Conservation (phyloP, 2,113 vertebrate species). For the Lichenostomus cassidix region DNA sequence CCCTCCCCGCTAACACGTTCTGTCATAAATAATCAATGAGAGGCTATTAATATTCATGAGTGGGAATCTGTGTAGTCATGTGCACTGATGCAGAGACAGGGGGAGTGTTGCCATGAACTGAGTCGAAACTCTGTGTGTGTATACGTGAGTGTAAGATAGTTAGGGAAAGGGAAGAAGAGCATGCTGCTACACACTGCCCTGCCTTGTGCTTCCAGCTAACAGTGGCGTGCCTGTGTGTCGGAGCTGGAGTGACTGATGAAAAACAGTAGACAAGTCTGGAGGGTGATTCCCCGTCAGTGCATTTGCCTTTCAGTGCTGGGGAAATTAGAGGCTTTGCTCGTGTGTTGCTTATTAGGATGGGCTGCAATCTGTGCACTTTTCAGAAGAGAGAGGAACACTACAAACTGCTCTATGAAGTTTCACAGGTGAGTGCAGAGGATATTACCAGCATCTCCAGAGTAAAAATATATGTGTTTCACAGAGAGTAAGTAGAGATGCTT, state of each 20-base stretch:
- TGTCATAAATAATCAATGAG: slow-evolving; percentile 91
- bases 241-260: slow-evolving; percentile 88
- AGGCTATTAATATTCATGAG: slow-evolving; percentile 91
- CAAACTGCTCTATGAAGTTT: slow-evolving; percentile 98
- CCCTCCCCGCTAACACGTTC: slow-evolving; percentile 82
- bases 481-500: slow-evolving; percentile 41
- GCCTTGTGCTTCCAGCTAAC: slow-evolving; percentile 72
- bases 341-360: slow-evolving; percentile 89
- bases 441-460: slow-evolving; percentile 19
- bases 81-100: slow-evolving; percentile 84
- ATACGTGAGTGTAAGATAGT: slow-evolving; percentile 77
- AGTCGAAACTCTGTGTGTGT: slow-evolving; percentile 86
- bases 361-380: slow-evolving; percentile 98
- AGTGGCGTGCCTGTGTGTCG: slow-evolving; percentile 77
- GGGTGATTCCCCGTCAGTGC: slow-evolving; percentile 86
- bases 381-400: slow-evolving; percentile 98
- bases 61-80: slow-evolving; percentile 90
- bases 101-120: slow-evolving; percentile 91
- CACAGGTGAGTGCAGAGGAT: slow-evolving; percentile 89
- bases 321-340: slow-evolving; percentile 81
- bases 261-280: slow-evolving; percentile 86
- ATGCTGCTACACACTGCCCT: slow-evolving; percentile 78
- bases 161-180: slow-evolving; percentile 78
- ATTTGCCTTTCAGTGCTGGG: slow-evolving; percentile 80
- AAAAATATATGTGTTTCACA: slow-evolving; percentile 52